Evolutionary conservation across 2,797 vertebrate genomes (phyloP), one percentile per base, ranked within the genome.

Genomic region (Hydrophis major): DNA sequence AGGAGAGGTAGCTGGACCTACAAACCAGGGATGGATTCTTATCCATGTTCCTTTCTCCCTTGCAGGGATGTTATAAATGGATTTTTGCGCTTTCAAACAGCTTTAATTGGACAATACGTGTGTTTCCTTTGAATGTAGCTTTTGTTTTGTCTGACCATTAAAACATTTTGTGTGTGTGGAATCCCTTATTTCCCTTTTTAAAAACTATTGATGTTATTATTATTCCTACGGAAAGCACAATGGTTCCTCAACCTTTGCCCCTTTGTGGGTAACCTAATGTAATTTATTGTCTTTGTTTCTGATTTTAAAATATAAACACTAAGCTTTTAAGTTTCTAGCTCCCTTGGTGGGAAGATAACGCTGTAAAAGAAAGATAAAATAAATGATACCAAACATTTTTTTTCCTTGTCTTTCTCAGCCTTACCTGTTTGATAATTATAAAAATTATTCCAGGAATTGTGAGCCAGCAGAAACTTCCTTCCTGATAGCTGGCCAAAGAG

Each of bases 211-310:
- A n/a, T 42, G 13, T 27, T 93, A 90, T 90, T 92, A 90, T 90
- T 92, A 94, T 94, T 94, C 89, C 91, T 92, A 90, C 88, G 91
- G 89, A 83, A 94, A 86, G 86, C 89, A 61, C 93, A 92, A n/a
- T 63, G 89, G 91, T 88, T 90, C 90, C 57, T 88, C 57, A 92
- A 83, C 89, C 59, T 90, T 93, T 90, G 61, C 83, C 93, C 93
- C 88, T 92, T 90, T 92, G 89, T 88, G 93, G 91, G 91, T 94
- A 56, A 92, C 83, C 78, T 90, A 59, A 94, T 92, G 83, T 92
- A 90, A 92, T 90, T 92, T 92, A 90, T 91, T 93, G 86, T 86
- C 88, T 93, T 88, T 61, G 53, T 83, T 88, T 28, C 89, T 83
- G 91, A 92, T 90, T 89, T 83, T 78, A 92, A 92, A 78, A 87